Conservation (phyloP, 2,888 invertebrate genomes). For the Stenchaetothrips biformis region DNA sequence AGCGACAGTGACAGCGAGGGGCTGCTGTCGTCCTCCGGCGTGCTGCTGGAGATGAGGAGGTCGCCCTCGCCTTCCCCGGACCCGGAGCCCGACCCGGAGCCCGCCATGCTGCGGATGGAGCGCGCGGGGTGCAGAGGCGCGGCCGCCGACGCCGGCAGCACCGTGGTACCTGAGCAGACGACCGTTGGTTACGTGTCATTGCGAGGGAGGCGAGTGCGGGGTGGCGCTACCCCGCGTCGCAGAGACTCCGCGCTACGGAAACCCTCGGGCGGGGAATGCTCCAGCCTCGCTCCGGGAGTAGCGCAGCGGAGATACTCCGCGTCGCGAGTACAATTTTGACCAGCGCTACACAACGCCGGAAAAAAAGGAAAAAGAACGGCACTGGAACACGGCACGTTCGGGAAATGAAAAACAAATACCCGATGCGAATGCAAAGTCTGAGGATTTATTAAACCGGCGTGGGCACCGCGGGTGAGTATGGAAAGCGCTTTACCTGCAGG, state of each 20-base stretch:
- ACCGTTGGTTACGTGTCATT: constrained; percentile 35
- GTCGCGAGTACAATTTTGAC: constrained; percentile 41
- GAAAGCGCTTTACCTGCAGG: not conserved
- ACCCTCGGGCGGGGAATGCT: not conserved
- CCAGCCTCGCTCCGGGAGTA: not conserved
- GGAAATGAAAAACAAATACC: no score
- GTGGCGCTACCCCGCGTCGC: constrained; percentile 28
- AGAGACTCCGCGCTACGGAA: constrained; percentile 26
- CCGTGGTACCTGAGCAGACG: constrained; percentile 41
- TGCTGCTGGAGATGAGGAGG: constrained; percentile 38
- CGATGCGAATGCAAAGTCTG: no score
- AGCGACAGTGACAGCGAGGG: constrained; percentile 54
- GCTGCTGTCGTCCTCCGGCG: constrained; percentile 60
- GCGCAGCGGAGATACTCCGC: constrained; percentile 38
- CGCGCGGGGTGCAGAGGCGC: constrained; percentile 38
- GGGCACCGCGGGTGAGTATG: no score
- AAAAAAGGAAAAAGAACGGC: no score
- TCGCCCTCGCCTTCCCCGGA: constrained; percentile 37
- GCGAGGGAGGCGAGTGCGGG: constrained; percentile 41
- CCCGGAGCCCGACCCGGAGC: constrained; percentile 38
- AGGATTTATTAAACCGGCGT: no score
- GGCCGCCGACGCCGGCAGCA: constrained; percentile 42
- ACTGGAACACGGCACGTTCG: no score
- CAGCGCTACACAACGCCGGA: no score
- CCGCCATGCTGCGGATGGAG: constrained; percentile 25